Evolutionary conservation across 2,888 invertebrate species (phyloP).

Genomic region (Acanthoscelides obtectus): DNA sequence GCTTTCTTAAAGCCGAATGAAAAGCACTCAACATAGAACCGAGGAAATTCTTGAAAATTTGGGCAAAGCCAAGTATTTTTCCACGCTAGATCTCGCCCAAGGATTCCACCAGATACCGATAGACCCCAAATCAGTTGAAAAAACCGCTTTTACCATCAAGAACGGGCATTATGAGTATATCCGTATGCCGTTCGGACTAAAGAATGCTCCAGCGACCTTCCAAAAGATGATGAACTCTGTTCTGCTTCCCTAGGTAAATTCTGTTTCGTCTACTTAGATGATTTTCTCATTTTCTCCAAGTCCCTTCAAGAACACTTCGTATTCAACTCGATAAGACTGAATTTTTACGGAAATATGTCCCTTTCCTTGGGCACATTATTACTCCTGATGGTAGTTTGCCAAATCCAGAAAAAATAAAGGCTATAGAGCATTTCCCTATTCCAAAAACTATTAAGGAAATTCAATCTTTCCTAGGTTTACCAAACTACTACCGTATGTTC

Average conservation of each 20-base stretch:
- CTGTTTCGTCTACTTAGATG: conserved; percentile 30
- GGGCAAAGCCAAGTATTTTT: conserved; percentile 25
- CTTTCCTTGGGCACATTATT: too few species aligned
- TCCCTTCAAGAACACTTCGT: not conserved
- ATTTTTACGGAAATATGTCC: too few species aligned
- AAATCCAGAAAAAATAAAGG: too few species aligned
- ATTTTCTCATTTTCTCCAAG: conserved; percentile 23
- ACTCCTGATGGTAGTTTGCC: too few species aligned
- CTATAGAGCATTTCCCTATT: too few species aligned
- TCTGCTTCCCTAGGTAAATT: conserved; percentile 7
- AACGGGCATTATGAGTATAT: conserved; percentile 5
- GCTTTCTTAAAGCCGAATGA: not conserved
- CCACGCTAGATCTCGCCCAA: conserved; percentile 35
- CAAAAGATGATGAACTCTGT: conserved; percentile 13
- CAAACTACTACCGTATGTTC: too few species aligned
- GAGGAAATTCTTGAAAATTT: conserved; percentile 7
- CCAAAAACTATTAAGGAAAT: too few species aligned
- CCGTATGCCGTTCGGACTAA: conserved; percentile 17
- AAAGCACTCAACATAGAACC: conserved; percentile 32
- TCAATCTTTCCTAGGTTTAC: too few species aligned
- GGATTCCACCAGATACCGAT: conserved; percentile 38
- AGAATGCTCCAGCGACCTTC: conserved; percentile 22
- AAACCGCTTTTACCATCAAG: conserved; percentile 15
- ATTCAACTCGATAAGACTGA: too few species aligned
- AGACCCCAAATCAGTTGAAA: conserved; percentile 4